Percentiles rank a stretch among this genome's conserved stretches.
Conservation (phyloP, 1,140 invertebrate genomes). For the Formica exsecta region DNA sequence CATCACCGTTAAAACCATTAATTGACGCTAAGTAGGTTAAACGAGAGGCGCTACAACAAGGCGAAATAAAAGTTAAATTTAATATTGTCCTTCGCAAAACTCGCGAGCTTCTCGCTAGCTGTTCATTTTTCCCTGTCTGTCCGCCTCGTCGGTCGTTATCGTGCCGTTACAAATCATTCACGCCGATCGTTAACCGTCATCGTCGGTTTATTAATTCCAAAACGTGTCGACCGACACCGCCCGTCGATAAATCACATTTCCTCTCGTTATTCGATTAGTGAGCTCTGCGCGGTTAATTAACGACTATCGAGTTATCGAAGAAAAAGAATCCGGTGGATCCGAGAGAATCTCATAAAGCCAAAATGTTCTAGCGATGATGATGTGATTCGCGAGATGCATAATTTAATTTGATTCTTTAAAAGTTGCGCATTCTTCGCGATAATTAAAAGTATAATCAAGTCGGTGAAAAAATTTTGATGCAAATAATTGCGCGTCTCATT, state of each 20-base stretch:
- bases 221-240: slow-evolving; percentile 25
- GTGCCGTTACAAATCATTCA: slow-evolving; percentile 45
- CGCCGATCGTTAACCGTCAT: slow-evolving; percentile 34
- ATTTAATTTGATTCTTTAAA: background rate
- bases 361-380: background rate
- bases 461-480: slow-evolving; percentile 1
- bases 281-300: slow-evolving; percentile 63
- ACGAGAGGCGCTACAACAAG: slow-evolving; percentile 16
- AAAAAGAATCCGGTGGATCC: slow-evolving; percentile 18
- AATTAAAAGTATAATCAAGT: background rate
- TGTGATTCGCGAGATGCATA: background rate
- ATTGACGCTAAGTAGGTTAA: slow-evolving; percentile 55
- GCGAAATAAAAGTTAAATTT: slow-evolving; percentile 24
- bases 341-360: slow-evolving; percentile 28
- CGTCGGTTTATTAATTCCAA: slow-evolving; percentile 62
- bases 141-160: slow-evolving; percentile 3
- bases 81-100: slow-evolving; percentile 8
- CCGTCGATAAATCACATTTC: slow-evolving; percentile 65
- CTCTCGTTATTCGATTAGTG: slow-evolving; percentile 64
- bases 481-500: background rate
- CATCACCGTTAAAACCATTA: slow-evolving; percentile 52
- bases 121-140: background rate
- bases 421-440: background rate
- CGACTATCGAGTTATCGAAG: slow-evolving; percentile 49
- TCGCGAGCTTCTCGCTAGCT: background rate